Evolutionary conservation across 2,888 invertebrate species (phyloP).

Genomic region (Noctua fimbriata): DNA sequence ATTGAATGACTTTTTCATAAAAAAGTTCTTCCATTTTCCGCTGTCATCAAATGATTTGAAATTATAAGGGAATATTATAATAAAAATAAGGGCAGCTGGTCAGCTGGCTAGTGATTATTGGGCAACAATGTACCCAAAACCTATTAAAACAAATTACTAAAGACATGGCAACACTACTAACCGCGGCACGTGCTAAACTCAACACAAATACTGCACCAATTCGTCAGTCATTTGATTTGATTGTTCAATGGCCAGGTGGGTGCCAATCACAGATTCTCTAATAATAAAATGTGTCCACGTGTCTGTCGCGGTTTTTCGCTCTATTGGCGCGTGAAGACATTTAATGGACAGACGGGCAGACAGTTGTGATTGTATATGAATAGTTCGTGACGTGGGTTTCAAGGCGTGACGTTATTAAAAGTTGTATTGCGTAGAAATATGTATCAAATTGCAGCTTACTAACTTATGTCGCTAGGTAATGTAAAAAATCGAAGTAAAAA

Average conservation of each 20-base stretch:
- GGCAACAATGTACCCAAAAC: not conserved
- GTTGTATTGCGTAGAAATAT: not conserved
- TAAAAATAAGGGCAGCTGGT: not conserved
- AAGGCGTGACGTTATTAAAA: not conserved
- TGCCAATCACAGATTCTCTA: constrained; percentile 60
- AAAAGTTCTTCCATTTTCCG: not conserved
- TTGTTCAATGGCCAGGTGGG: constrained; percentile 67
- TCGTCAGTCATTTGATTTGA: constrained; percentile 47
- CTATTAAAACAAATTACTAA: not conserved
- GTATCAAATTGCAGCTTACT: not conserved
- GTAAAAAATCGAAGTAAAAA: not conserved
- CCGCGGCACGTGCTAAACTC: constrained; percentile 33
- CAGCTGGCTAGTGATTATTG: not conserved
- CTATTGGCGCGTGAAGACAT: constrained; percentile 76
- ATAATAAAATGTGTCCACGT: constrained; percentile 68
- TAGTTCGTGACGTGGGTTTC: constrained; percentile 2
- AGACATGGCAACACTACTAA: not conserved
- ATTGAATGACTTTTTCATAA: too few relatives aligned
- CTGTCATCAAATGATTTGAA: not conserved
- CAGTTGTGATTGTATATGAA: constrained; percentile 17
- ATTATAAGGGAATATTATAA: too few relatives aligned
- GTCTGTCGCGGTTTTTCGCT: constrained; percentile 76
- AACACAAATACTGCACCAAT: constrained; percentile 30
- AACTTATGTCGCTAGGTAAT: not conserved
- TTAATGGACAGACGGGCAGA: constrained; percentile 49